These are phyloP conservation scores for Hystrix cristata DNA, from an alignment of 2,113 vertebrate genomes.

Conservation along the genomic window DNA sequence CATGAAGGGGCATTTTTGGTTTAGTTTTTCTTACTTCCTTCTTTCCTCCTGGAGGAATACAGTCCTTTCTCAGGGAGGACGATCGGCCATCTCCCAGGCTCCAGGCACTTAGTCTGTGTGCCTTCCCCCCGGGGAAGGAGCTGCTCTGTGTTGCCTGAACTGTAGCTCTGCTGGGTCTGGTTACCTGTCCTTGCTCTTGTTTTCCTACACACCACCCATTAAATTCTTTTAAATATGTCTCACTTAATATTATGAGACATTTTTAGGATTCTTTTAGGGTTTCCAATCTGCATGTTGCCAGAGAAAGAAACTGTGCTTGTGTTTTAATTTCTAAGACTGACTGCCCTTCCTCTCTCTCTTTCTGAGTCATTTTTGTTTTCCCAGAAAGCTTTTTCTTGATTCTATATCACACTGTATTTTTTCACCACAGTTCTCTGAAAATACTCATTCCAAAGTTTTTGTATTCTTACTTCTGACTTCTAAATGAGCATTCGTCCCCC, in stretches of 20 bases:
- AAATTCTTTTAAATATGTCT: neutral
- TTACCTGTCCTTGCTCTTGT: neutral
- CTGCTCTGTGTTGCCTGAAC: neutral
- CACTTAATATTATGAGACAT: too few species aligned
- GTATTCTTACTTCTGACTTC: neutral
- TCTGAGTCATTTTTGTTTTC: neutral
- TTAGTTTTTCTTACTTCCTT: neutral
- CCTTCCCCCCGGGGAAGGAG: fast-evolving
- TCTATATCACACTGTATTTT: neutral
- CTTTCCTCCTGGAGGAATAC: neutral
- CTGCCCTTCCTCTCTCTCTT: neutral
- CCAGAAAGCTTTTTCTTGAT: neutral
- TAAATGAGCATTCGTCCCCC: neutral
- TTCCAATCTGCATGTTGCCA: neutral
- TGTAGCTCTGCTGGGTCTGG: fast-evolving
- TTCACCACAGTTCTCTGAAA: neutral
- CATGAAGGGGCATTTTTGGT: neutral
- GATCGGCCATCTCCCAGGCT: neutral
- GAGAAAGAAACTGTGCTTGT: neutral
- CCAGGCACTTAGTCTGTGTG: neutral
- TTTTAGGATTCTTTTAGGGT: neutral
- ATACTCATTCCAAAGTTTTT: neutral
- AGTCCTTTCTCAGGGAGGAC: neutral
- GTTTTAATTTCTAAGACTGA: neutral
- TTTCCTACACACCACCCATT: neutral